Percentiles rank a stretch among this genome's conserved stretches.
Conservation (phyloP, 2,113 vertebrate genomes). For the Microtus pennsylvanicus region DNA sequence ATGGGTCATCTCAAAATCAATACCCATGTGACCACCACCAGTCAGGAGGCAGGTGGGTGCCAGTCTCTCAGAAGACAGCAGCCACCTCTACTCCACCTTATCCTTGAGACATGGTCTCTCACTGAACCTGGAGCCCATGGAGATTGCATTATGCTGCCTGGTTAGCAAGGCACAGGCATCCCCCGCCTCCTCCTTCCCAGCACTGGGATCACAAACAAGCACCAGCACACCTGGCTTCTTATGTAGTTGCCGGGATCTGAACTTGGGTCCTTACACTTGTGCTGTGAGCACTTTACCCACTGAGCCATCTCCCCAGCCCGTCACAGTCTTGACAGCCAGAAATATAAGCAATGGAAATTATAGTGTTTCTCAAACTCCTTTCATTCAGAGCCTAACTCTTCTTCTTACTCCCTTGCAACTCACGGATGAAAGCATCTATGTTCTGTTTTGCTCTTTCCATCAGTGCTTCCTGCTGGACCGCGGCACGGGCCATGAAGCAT, state of each 20-base stretch:
- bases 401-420: slow-evolving; percentile 1
- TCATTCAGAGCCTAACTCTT: slow-evolving; percentile 6
- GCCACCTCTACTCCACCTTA: too few species aligned
- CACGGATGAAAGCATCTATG: background rate
- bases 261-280: background rate
- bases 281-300: background rate
- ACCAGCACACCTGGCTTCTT: background rate
- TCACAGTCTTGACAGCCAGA: background rate
- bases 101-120: background rate
- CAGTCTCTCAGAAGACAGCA: background rate
- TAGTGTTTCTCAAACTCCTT: background rate
- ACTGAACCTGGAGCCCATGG: background rate
- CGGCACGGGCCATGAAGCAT: accelerated
- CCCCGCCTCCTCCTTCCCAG: background rate
- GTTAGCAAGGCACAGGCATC: background rate
- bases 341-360: slow-evolving; percentile 7
- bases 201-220: background rate
- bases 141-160: background rate
- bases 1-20: background rate
- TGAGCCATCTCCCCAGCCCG: background rate
- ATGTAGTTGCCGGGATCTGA: background rate
- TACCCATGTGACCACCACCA: background rate
- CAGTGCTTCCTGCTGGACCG: background rate
- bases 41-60: background rate
- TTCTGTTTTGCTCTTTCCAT: background rate